Conservation (phyloP, 2,888 invertebrate species). For the Apantesis nais region DNA sequence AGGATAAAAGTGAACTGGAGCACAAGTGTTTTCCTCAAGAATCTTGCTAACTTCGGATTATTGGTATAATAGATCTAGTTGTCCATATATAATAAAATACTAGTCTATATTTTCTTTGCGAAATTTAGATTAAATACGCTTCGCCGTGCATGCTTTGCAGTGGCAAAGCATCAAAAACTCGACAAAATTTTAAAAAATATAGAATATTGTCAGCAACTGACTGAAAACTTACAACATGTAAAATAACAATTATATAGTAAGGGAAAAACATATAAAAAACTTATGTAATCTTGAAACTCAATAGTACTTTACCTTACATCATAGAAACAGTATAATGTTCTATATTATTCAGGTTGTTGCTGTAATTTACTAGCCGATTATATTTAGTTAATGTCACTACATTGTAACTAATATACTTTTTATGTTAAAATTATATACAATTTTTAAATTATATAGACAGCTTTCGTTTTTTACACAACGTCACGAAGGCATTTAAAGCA, state of each 20-base stretch:
- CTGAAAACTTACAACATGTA: neutral
- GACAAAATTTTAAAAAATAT: neutral
- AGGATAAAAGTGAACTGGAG: neutral
- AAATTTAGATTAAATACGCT: neutral
- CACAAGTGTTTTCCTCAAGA: neutral
- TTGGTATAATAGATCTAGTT: neutral
- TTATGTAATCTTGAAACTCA: constrained; percentile 26
- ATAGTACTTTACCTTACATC: constrained; percentile 28
- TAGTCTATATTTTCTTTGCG: neutral
- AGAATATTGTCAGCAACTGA: neutral
- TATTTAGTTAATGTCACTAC: constrained; percentile 34
- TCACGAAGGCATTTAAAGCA: neutral
- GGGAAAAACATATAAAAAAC: neutral
- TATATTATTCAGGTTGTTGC: constrained; percentile 29
- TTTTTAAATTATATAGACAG: constrained; percentile 3
- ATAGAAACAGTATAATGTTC: constrained; percentile 26
- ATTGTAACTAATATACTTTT: constrained; percentile 24
- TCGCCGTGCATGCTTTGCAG: neutral
- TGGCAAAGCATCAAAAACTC: neutral
- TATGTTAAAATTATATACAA: constrained; percentile 14
- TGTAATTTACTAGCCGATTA: constrained; percentile 39
- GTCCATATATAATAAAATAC: neutral
- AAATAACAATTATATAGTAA: neutral
- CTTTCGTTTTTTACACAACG: constrained; percentile 7
- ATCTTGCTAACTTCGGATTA: neutral